Evolutionary conservation across 2,113 vertebrate species (phyloP).

Genomic region (Campylomormyrus tamandua): DNA sequence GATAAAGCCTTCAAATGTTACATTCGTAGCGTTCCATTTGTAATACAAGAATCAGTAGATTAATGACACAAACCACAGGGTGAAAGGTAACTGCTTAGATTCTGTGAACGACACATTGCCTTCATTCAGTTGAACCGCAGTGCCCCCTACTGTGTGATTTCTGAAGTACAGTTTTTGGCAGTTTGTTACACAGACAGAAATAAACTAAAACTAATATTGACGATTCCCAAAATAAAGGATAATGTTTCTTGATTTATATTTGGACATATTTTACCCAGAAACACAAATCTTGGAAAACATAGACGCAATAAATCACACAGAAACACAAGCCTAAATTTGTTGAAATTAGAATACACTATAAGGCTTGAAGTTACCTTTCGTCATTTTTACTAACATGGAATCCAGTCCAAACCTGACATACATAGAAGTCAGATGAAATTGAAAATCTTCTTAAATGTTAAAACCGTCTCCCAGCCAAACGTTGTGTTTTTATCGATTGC

Average conservation of each 20-base stretch:
- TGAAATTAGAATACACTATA: not conserved
- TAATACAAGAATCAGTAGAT: not conserved
- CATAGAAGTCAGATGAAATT: not conserved
- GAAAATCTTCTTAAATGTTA: not conserved
- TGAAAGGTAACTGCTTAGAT: not conserved
- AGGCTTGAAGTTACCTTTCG: not conserved
- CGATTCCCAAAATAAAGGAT: not conserved
- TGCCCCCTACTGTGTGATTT: not conserved
- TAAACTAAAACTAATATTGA: not conserved
- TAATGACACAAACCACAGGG: not conserved
- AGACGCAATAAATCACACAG: not conserved
- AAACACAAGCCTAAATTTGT: not conserved
- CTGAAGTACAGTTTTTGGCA: not conserved
- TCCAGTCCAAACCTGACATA: not conserved
- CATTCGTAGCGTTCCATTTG: not conserved
- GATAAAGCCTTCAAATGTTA: not conserved
- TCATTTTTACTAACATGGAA: not conserved
- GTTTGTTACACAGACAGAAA: not conserved
- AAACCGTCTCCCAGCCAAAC: not conserved
- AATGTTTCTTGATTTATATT: not conserved
- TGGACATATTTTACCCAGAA: not conserved
- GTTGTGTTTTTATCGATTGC: not conserved
- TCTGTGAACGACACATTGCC: not conserved
- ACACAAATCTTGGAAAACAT: not conserved
- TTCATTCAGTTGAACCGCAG: not conserved